A percentile compares a stretch with the other conserved stretches of the same genome.
Conservation (phyloP, 1,140 invertebrate species). For the Tetramorium alpestre region DNA sequence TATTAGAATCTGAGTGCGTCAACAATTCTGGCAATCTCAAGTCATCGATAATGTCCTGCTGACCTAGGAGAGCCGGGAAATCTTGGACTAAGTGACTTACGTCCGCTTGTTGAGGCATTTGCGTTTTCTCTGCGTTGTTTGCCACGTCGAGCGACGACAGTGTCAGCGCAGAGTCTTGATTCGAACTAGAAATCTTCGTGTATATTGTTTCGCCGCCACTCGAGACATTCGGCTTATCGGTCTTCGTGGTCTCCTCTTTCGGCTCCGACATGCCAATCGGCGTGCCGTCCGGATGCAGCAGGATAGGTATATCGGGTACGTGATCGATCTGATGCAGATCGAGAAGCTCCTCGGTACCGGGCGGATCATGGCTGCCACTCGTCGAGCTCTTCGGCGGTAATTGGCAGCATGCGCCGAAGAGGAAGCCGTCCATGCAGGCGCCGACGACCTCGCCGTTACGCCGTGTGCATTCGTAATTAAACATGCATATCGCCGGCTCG, state of each 20-base stretch:
- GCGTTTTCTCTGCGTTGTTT: constrained; percentile 77
- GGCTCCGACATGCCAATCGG: constrained; percentile 72
- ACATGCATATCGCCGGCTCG: constrained; percentile 95
- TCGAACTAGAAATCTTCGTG: constrained; percentile 75
- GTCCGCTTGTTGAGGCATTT: constrained; percentile 69
- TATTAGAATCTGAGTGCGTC: constrained; percentile 77
- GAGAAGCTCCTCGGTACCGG: constrained; percentile 45
- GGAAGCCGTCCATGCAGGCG: constrained; percentile 95
- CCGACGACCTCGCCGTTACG: constrained; percentile 93
- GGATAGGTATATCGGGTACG: constrained; percentile 81
- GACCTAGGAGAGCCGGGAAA: constrained; percentile 76
- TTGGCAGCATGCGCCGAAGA: constrained; percentile 96
- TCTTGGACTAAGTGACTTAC: constrained; percentile 77
- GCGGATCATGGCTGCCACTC: constrained; percentile 44
- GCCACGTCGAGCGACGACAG: constrained; percentile 54
- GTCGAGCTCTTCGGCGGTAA: constrained; percentile 83
- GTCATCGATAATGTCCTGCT: constrained; percentile 79
- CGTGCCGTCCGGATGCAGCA: constrained; percentile 81
- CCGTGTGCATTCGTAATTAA: constrained; percentile 95
- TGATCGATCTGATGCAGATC: constrained; percentile 81
- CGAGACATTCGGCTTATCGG: constrained; percentile 32
- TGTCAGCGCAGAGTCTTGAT: constrained; percentile 18
- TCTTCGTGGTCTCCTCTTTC: constrained; percentile 38
- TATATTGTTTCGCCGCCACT: constrained; percentile 58
- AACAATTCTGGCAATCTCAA: constrained; percentile 78